These are phyloP conservation scores for Scaeva pyrastri DNA, from an alignment of 2,888 invertebrate species.

Conservation along the genomic window DNA sequence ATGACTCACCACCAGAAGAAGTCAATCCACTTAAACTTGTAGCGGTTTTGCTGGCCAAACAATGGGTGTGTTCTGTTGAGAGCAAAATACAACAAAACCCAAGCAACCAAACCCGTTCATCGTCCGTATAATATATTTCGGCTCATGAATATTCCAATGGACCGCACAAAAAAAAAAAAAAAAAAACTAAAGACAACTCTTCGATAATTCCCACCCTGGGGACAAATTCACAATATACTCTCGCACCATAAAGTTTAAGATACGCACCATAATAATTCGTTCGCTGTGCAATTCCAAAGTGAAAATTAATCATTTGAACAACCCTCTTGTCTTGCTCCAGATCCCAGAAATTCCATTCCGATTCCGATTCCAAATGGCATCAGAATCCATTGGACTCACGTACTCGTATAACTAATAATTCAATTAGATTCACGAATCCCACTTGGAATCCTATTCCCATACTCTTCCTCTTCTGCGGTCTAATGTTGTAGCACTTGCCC, in stretches of 20 bases:
- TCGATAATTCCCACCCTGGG: conserved; percentile 53
- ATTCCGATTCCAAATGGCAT: conserved; percentile 46
- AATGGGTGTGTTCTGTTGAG: conserved; percentile 32
- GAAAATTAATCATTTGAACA: conserved; percentile 67
- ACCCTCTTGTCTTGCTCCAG: conserved; percentile 60
- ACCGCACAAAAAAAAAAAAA: conserved; percentile 13
- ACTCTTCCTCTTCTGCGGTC: neutral
- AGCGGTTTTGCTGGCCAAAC: conserved; percentile 6
- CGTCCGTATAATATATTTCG: conserved; percentile 20
- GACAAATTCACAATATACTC: conserved; percentile 42
- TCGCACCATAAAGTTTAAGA: neutral
- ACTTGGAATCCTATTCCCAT: conserved; percentile 35
- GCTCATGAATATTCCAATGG: conserved; percentile 69
- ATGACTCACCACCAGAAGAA: conserved; percentile 37
- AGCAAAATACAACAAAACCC: conserved; percentile 11
- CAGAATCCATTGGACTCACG: conserved; percentile 36
- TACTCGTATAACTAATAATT: conserved; percentile 60
- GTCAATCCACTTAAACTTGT: conserved; percentile 11
- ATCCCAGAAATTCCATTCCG: conserved; percentile 54
- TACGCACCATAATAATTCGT: conserved; percentile 36
- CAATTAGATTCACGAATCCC: conserved; percentile 71
- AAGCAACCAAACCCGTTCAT: conserved; percentile 51
- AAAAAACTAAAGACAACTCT: conserved; percentile 19
- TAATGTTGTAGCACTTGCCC: conserved; percentile 21
- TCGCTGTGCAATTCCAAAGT: conserved; percentile 49